Base-by-base conservation (phyloP, 1,140 invertebrate species). In the Panagrolaimus sp. region DNA sequence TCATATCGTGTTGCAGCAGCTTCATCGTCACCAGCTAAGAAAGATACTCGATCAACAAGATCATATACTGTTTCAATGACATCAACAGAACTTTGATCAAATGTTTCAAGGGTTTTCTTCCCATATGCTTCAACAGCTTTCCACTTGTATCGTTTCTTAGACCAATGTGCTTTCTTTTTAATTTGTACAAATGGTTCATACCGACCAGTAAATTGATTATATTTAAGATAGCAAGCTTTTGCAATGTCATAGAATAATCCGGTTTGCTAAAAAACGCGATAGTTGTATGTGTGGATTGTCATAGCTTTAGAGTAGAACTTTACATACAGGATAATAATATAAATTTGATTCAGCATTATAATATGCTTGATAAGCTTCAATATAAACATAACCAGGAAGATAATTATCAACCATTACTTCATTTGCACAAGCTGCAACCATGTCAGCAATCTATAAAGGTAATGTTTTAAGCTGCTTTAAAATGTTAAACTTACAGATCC, bases 381-480 rank as follows among this genome's bases (percentile, higher is more conserved):
- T 27, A 48, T 68, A 68, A n/a, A 45, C 31, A 27, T 67, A 68
- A 11, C 67, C 67, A 5, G 57, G 63, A 8, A 66, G 62, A 16
- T 51, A 65, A 14, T 68, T 46, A 11, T 68, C 67, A 13, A 20
- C 25, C 38, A 68, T 68, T 13, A 68, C 46, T n/a, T 43, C 38
- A 16, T 46, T 63, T n/a, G 67, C 67, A 9, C n/a, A n/a, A n/a
- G 67, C 57, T 43, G 67, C 57, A 13, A 68, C 44, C 53, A 68
- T 68, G 9, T 68, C 67, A 14, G 67, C 67, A 9, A 68, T 48
- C 8, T 53, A 67, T 13, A 63, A 20, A 1, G 51, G 20, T 20
- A 57, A 11, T 25, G 20, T 57, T 51, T 57, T 13, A 25, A 57
- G 20, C 11, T 16, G 27, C 13, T 25, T 0, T n/a, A 38, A 7